phyloP scores from a whole-genome alignment of 30 jellyfish, hydroid and myxozoan species.

The Chironex yamaguchii region DNA sequence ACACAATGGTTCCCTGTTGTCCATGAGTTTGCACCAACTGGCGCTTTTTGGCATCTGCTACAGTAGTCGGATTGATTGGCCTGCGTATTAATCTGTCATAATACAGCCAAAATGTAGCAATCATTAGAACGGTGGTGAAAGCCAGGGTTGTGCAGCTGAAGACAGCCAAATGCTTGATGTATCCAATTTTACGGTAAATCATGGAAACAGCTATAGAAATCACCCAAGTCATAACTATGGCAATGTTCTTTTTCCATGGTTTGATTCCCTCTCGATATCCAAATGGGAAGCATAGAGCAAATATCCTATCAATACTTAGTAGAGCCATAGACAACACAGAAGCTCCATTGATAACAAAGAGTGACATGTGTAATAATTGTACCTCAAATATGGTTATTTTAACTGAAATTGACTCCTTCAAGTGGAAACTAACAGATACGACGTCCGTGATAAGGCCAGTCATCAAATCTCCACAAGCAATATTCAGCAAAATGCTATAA shows the following conservation, averaged over 20 bases:
- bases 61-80: conserved; percentile 13
- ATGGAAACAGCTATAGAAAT: conserved; percentile 33
- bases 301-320: conserved; percentile 61
- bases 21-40: background rate
- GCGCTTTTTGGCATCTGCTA: background rate
- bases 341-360: conserved; percentile 64
- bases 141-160: conserved; percentile 68
- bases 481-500: conserved; percentile 63
- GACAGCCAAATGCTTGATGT: conserved; percentile 41
- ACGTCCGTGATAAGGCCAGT: conserved; percentile 64
- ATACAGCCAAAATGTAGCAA: conserved; percentile 34
- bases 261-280: conserved; percentile 62
- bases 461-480: conserved; percentile 45
- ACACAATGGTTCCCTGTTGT: background rate
- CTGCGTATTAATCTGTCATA: conserved; percentile 46
- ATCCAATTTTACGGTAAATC: conserved; percentile 50
- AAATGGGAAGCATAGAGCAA: conserved; percentile 65
- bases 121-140: conserved; percentile 34
- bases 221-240: conserved; percentile 46
- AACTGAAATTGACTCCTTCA: conserved; percentile 57
- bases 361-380: conserved; percentile 36
- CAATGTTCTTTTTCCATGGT: background rate
- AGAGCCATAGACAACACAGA: conserved; percentile 67
- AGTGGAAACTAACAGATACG: conserved; percentile 42
- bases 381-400: conserved; percentile 21